Evolutionary conservation across 2,113 vertebrate genomes (phyloP), one percentile per base, ranked within the genome.

Genomic region (Triplophysa tibetana): DNA sequence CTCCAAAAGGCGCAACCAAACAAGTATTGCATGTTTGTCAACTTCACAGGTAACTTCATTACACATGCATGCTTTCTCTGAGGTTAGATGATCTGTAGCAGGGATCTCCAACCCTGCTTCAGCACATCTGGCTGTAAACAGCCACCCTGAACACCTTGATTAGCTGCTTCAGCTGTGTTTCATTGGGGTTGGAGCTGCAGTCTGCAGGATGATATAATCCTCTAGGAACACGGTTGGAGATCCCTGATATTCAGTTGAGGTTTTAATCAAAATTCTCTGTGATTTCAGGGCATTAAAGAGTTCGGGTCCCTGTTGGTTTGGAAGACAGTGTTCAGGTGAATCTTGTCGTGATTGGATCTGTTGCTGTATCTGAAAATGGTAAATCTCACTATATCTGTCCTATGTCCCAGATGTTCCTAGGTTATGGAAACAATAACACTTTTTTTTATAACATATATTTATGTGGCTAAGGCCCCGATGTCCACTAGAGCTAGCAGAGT

Each of bases 291-390:
- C 2, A 89, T 98, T 54, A 95, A 87, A 79, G 91, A 93, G 41
- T 95, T 93, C 90, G 99, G 97, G 88, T 94, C 17, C 96, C 97
- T 0, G 60, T 99, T 19, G 95, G 90, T 54, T 89, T 99, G 65
- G 95, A 98, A 43, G 88, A 91, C 14, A 93, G 88, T 52, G 87
- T 96, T 83, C 91, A 83, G 0, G 93, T 99, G 70, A 96, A 98
- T 76, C 76, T 99, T 70, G 90, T 99, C 4, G 93, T 99, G 74
- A 95, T 98, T 68, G 98, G 98, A 58, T 99, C 97, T 7, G 96
- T 99, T 21, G 98, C 97, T 0, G 97, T 99, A 24, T 98, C 98
- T 45, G 93, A 95, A 66, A 95, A 96, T 95, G 98, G 97, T 98
- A 74, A n/a, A 69, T 33, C 13, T 73, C 16, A 48, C 8, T 62